Conservation (phyloP, 2,113 vertebrate genomes). For the Orycteropus afer region DNA sequence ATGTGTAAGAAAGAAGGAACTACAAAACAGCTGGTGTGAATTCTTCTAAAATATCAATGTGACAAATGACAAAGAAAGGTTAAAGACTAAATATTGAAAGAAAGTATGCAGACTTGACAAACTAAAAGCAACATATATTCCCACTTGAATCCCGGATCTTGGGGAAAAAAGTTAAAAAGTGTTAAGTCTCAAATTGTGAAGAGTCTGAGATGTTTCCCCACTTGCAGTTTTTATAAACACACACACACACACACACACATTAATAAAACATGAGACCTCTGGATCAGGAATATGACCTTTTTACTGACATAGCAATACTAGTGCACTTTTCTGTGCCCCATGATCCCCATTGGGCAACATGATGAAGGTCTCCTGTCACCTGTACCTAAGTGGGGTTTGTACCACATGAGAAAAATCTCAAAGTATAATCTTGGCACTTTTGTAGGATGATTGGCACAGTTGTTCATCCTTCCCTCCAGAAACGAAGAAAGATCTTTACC, state of each 20-base stretch:
- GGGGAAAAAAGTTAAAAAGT: background rate
- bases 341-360: background rate
- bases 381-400: background rate
- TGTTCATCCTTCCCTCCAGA: background rate
- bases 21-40: constrained; percentile 15
- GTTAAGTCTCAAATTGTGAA: background rate
- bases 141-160: background rate
- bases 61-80: background rate
- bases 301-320: background rate
- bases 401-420: constrained; percentile 7
- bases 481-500: background rate
- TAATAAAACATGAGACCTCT: background rate
- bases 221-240: background rate
- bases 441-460: background rate
- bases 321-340: background rate
- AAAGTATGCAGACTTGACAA: constrained; percentile 3
- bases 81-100: background rate
- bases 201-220: background rate
- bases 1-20: background rate
- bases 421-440: background rate
- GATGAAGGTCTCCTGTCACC: background rate
- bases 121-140: background rate
- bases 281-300: background rate
- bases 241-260: background rate
- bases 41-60: background rate